Base-by-base conservation (phyloP, 2,797 vertebrate genomes). In the Acanthurus tractus region DNA sequence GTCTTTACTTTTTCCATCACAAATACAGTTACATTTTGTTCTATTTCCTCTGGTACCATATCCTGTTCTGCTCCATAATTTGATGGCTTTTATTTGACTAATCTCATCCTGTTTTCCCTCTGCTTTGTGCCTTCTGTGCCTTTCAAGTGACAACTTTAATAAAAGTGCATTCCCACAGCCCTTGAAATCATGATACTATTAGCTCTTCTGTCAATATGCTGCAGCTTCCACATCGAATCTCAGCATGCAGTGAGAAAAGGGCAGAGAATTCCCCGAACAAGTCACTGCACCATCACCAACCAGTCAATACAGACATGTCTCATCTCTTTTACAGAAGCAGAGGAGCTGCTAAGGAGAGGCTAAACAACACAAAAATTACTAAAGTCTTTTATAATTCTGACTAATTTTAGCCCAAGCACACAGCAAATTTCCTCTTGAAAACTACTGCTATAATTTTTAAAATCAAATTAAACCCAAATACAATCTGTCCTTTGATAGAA, bases 121-220 rank as follows among this genome's bases (percentile, higher is more conserved):
- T 20, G 15, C 50, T 57, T 3, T 42, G 22, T 15, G 25, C 15
- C 15, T 67, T 36, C 40, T 59, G 15, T 22, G 10, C 29, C 53
- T 42, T 58, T 29, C 29, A 29, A 40, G 14, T 54, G 56, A 62
- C 62, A 79, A 57, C 11, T 14, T 3, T 48, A 17, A 62, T 54
- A 29, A 36, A 55, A 42, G 9, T 56, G 17, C 18, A 40, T 20
- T 76, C 49, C 22, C 54, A 10, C n/a, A 53, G 22, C 46, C 44
- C 46, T 70, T 34, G 50, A 15, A 25, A 42, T 44, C 29, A 40
- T 56, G 7, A 40, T 57, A 20, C 38, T 29, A 15, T 70, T 53
- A 55, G 68, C 58, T 71, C 56, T 6, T 10, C 13, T 44, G 54
- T 76, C 48, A 63, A 62, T 56, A 49, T 53, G 55, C 55, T 61